These are phyloP conservation scores for Mallotus villosus DNA, from an alignment of 2,797 vertebrate species.

Conservation along the genomic window DNA sequence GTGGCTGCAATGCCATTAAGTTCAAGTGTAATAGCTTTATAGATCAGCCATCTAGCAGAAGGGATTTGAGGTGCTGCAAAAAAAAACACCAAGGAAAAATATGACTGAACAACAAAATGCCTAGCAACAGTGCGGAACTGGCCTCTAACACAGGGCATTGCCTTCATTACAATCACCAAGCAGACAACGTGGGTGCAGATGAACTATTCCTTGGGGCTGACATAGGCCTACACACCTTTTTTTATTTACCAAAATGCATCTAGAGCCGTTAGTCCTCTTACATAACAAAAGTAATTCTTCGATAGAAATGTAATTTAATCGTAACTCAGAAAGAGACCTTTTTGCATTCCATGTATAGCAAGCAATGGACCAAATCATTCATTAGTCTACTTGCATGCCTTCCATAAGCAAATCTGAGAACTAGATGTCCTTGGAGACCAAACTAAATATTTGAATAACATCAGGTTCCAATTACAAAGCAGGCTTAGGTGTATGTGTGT, in stretches of 20 bases:
- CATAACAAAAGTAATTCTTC: too few relatives aligned
- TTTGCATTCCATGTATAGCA: too few relatives aligned
- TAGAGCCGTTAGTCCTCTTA: too few relatives aligned
- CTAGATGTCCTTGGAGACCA: slow-evolving; percentile 21
- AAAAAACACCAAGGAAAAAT: slow-evolving; percentile 3
- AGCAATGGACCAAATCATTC: too few relatives aligned
- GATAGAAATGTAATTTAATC: too few relatives aligned
- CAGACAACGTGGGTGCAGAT: too few relatives aligned
- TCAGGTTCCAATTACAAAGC: slow-evolving; percentile 17
- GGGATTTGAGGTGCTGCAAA: neutral
- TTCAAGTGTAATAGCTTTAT: slow-evolving; percentile 21
- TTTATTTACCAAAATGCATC: too few relatives aligned
- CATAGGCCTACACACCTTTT: too few relatives aligned
- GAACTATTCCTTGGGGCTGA: too few relatives aligned
- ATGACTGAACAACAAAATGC: slow-evolving; percentile 17
- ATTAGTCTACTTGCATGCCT: neutral
- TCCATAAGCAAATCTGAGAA: neutral
- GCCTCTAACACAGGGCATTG: too few relatives aligned
- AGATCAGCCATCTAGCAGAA: neutral
- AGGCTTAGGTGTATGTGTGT: slow-evolving; percentile 10
- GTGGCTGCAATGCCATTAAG: slow-evolving; percentile 20
- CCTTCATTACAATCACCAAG: too few relatives aligned
- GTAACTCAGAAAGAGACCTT: too few relatives aligned
- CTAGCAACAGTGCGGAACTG: neutral
- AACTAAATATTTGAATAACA: slow-evolving; percentile 39